Evolutionary conservation across 2,113 vertebrate genomes (phyloP).

Genomic region (Mungos mungo): DNA sequence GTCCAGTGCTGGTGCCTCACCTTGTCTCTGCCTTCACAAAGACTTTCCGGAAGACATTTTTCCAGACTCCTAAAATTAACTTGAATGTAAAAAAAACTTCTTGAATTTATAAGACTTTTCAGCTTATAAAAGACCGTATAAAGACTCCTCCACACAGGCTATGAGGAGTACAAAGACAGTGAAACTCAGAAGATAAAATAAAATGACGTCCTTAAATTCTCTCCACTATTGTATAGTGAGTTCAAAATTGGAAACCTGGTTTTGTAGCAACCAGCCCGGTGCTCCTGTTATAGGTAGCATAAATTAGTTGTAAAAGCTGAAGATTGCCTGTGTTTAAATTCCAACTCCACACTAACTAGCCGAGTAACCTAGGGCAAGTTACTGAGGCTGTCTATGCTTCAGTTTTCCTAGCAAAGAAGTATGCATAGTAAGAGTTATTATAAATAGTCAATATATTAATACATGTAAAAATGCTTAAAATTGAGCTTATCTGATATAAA

Average conservation of each 20-base stretch:
- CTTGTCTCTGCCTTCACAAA: not conserved
- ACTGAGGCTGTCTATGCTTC: not conserved
- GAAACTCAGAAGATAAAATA: not conserved
- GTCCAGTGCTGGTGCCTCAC: not conserved
- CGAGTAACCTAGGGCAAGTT: not conserved
- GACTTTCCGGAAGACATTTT: not conserved
- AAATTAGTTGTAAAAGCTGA: not conserved
- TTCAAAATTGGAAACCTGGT: not conserved
- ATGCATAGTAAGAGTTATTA: not conserved
- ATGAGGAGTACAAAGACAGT: not conserved
- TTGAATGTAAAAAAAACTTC: not conserved
- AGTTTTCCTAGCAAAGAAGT: constrained; percentile 11
- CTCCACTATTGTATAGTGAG: not conserved
- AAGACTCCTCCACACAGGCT: not conserved
- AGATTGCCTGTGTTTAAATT: not conserved
- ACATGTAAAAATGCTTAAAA: not conserved
- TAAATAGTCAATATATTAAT: not conserved
- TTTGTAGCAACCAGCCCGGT: not conserved
- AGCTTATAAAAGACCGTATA: not conserved
- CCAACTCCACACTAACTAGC: not conserved
- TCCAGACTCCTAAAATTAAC: constrained; percentile 15
- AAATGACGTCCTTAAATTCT: not conserved
- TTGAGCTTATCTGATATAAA: not conserved
- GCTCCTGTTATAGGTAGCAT: not conserved
- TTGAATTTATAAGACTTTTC: not conserved